A percentile compares a stretch with the other conserved stretches of the same genome.
These are phyloP conservation scores for Rhagologus leucostigma DNA, from an alignment of 2,113 vertebrate species.

Conservation along the genomic window DNA sequence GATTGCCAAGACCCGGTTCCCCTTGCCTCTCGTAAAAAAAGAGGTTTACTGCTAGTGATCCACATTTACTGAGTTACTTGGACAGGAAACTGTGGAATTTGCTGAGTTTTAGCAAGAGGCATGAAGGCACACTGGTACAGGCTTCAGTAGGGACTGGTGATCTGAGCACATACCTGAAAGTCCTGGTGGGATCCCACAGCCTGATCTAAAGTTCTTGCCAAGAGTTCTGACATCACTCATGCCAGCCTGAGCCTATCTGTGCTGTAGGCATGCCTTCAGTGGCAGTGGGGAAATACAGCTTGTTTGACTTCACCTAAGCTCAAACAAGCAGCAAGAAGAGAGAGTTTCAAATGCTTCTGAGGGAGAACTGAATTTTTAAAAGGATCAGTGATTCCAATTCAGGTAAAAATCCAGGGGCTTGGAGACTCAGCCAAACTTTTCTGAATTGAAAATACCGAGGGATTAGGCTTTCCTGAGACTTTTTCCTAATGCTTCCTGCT, in stretches of 20 bases:
- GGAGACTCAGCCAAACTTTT: neutral
- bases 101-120: neutral
- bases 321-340: neutral
- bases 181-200: neutral
- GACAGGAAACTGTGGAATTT: neutral
- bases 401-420: neutral
- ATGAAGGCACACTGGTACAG: neutral
- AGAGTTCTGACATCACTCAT: neutral
- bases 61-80: neutral
- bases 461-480: constrained; percentile 37
- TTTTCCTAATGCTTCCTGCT: constrained; percentile 30
- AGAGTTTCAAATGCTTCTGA: neutral
- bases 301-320: neutral
- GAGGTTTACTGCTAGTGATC: neutral
- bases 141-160: neutral
- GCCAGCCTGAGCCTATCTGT: neutral
- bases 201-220: neutral
- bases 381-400: neutral
- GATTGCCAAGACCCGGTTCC: neutral
- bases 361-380: neutral
- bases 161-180: neutral
- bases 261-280: neutral
- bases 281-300: neutral
- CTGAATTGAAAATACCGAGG: neutral
- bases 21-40: neutral